These are phyloP conservation scores for Coenonympha arcania DNA, from an alignment of 2,888 invertebrate genomes.

Conservation along the genomic window DNA sequence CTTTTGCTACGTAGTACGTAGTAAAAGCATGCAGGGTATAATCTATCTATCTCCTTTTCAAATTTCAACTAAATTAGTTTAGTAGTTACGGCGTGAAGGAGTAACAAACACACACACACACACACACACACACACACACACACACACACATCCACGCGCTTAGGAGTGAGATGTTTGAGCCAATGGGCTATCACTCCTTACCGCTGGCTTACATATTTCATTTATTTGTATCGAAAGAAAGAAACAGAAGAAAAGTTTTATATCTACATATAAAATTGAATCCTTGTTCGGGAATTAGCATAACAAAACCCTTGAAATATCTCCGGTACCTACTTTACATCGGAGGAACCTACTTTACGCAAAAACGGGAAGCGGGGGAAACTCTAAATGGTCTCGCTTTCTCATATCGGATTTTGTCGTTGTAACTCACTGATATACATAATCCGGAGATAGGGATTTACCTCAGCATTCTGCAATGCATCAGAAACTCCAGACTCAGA, in stretches of 20 bases:
- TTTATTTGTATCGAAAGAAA: too few relatives aligned
- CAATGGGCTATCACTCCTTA: too few relatives aligned
- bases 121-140: too few relatives aligned
- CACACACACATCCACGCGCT: too few relatives aligned
- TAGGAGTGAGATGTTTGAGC: too few relatives aligned
- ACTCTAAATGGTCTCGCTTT: constrained; percentile 3
- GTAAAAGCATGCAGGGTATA: too few relatives aligned
- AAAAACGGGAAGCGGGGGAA: not conserved
- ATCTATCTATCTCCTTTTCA: too few relatives aligned
- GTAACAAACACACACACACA: too few relatives aligned
- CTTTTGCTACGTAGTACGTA: too few relatives aligned
- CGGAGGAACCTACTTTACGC: not conserved
- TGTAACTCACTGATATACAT: not conserved
- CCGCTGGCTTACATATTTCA: too few relatives aligned
- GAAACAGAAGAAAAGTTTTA: not conserved
- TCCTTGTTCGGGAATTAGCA: not conserved
- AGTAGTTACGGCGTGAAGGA: too few relatives aligned
- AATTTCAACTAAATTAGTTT: too few relatives aligned
- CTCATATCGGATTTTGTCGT: constrained; percentile 3
- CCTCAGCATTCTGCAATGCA: not conserved
- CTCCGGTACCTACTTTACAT: constrained; percentile 2
- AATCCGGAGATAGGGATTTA: not conserved
- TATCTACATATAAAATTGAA: constrained; percentile 1
- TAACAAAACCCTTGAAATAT: constrained; percentile 3
- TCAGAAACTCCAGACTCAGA: not conserved